These are phyloP conservation scores for Phataginus tetradactyla DNA, from an alignment of 2,797 vertebrate genomes.

Conservation along the genomic window DNA sequence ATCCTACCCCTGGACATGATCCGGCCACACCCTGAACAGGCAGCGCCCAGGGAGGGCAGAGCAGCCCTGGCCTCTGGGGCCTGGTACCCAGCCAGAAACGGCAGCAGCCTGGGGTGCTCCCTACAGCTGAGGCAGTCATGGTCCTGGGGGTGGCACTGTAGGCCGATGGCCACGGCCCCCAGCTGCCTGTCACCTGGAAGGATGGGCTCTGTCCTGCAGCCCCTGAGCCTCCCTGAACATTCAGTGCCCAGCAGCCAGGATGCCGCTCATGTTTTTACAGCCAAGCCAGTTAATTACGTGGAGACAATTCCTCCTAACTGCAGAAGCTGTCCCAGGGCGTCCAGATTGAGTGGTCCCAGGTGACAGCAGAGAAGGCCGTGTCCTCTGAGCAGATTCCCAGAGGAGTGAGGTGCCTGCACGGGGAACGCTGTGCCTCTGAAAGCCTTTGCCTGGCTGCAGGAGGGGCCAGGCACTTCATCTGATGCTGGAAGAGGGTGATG, in stretches of 20 bases:
- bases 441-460: background rate
- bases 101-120: background rate
- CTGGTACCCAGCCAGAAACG: background rate
- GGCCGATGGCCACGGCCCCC: background rate
- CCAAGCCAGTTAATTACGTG: background rate
- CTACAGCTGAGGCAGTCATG: background rate
- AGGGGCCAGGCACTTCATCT: background rate
- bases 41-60: background rate
- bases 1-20: background rate
- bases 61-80: background rate
- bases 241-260: background rate
- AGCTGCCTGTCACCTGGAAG: background rate
- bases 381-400: background rate
- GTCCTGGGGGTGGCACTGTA: background rate
- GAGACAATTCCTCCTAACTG: background rate
- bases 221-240: background rate
- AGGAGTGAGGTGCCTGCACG: background rate
- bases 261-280: fast-evolving
- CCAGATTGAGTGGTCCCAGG: background rate
- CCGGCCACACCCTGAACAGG: background rate
- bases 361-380: background rate
- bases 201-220: background rate
- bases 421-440: background rate
- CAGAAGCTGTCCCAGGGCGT: background rate
- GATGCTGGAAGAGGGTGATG: background rate